Conservation (phyloP, 2,797 vertebrate species). For the Rousettus madagascariensis region DNA sequence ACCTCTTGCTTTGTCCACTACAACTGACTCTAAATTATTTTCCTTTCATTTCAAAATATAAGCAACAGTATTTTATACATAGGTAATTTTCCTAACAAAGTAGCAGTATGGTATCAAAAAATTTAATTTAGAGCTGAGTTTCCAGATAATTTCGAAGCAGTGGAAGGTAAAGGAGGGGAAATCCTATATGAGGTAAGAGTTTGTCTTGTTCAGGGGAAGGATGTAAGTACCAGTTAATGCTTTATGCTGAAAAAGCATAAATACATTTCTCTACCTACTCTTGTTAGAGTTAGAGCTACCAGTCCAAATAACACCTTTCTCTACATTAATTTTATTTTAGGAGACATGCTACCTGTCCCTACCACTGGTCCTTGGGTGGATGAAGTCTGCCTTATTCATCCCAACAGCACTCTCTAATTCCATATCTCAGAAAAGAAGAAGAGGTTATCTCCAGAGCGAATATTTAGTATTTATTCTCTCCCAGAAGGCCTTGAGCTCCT, state of each 20-base stretch:
- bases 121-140: conserved; percentile 7
- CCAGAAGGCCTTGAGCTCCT: not conserved
- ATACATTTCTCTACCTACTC: not conserved
- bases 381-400: not conserved
- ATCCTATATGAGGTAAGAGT: not conserved
- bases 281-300: not conserved
- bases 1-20: not conserved
- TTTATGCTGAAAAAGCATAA: conserved; percentile 22
- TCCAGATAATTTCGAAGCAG: not conserved
- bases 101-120: not conserved
- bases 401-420: not conserved
- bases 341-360: not conserved
- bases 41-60: not conserved
- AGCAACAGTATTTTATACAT: not conserved
- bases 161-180: not conserved
- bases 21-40: not conserved
- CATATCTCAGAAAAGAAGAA: not conserved
- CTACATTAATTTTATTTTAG: not conserved
- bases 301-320: not conserved
- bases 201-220: not conserved
- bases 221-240: not conserved
- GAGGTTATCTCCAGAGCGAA: not conserved
- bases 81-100: conserved; percentile 3
- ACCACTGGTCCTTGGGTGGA: not conserved
- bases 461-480: not conserved